Evolutionary conservation across 2,797 vertebrate species (phyloP).

Genomic region (Cyclopterus lumpus): DNA sequence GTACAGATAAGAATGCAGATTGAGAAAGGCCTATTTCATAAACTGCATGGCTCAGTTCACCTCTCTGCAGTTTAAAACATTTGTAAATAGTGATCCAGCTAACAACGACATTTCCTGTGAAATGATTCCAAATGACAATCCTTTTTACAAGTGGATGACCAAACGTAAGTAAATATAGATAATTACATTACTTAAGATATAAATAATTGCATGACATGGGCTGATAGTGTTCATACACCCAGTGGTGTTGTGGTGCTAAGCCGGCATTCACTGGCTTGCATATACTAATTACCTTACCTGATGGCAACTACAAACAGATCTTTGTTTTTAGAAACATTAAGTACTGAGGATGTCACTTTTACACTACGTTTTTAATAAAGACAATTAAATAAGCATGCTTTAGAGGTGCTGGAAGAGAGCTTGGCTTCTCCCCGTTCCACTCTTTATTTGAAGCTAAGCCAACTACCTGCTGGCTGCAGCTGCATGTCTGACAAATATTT

Average conservation of each 20-base stretch:
- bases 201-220: not conserved
- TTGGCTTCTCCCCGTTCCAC: not conserved
- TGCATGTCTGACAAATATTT: not conserved
- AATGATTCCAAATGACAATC: not conserved
- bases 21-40: not conserved
- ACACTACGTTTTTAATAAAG: not conserved
- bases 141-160: not conserved
- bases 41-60: not conserved
- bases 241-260: not conserved
- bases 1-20: not conserved
- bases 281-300: not conserved
- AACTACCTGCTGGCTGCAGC: not conserved
- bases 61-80: not conserved
- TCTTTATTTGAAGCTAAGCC: not conserved
- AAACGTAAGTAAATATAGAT: not conserved
- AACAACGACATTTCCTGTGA: not conserved
- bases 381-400: not conserved
- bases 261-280: not conserved
- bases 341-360: not conserved
- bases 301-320: not conserved
- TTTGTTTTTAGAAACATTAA: not conserved
- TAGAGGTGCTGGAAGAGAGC: not conserved
- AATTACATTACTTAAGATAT: not conserved
- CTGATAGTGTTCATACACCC: not conserved
- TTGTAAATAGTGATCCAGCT: not conserved